These are phyloP conservation scores for Galerucella calmariensis DNA, from an alignment of 2,888 invertebrate species.

Conservation along the genomic window DNA sequence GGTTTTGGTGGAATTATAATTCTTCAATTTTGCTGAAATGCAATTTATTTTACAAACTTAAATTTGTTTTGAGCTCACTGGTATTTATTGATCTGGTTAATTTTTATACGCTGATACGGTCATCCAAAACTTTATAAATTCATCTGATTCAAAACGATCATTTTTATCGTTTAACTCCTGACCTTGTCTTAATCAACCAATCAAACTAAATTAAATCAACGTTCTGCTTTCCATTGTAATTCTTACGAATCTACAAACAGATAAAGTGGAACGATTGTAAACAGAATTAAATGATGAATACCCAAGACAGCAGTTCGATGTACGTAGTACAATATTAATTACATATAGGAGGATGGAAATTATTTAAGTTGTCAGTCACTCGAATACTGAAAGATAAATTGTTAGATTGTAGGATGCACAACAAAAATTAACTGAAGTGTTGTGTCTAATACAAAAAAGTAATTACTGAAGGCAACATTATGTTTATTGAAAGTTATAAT, in stretches of 20 bases:
- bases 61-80: too few relatives aligned
- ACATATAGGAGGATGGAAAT: slow-evolving; percentile 1
- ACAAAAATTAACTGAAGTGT: slow-evolving; percentile 4
- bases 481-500: neutral
- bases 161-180: slow-evolving; percentile 16
- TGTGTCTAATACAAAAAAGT: neutral
- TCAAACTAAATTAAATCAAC: slow-evolving; percentile 18
- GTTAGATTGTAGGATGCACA: neutral
- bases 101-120: neutral
- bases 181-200: slow-evolving; percentile 22
- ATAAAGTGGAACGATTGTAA: slow-evolving; percentile 16
- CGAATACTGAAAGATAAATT: slow-evolving; percentile 2
- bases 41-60: too few relatives aligned
- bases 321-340: slow-evolving; percentile 3
- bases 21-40: too few relatives aligned
- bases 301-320: neutral
- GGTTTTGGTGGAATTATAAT: too few relatives aligned
- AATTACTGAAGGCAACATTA: neutral
- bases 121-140: neutral
- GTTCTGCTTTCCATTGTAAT: slow-evolving; percentile 21
- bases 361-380: slow-evolving; percentile 1
- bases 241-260: slow-evolving; percentile 1
- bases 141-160: neutral
- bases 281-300: slow-evolving; percentile 14
- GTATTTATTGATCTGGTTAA: neutral